Evolutionary conservation across 2,113 vertebrate species (phyloP).

Genomic region (Chloropsis hardwickii): DNA sequence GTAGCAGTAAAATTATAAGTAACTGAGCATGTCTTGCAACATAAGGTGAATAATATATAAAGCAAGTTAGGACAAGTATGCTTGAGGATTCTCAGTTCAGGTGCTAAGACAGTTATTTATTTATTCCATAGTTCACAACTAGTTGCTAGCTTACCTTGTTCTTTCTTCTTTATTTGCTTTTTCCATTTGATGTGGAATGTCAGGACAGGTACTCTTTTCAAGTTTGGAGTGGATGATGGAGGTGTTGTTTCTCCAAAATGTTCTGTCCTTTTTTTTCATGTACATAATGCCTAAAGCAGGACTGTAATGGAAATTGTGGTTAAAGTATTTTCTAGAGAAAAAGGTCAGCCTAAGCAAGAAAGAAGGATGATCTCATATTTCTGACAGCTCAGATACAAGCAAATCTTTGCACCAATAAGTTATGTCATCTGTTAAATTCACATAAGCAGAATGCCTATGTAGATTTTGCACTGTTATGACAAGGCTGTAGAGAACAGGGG

Average conservation of each 20-base stretch:
- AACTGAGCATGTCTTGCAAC: not conserved
- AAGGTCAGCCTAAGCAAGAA: constrained; percentile 21
- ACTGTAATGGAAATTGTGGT: constrained; percentile 31
- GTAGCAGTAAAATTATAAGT: not conserved
- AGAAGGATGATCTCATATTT: constrained; percentile 36
- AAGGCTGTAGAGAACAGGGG: not conserved
- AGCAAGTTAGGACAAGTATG: not conserved
- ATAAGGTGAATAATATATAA: not conserved
- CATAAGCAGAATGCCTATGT: constrained; percentile 2
- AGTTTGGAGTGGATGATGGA: not conserved
- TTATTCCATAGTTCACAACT: not conserved
- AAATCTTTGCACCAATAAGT: constrained; percentile 22
- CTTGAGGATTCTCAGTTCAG: not conserved
- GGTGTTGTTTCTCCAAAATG: not conserved
- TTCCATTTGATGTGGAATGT: not conserved
- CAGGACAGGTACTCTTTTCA: not conserved
- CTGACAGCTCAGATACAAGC: constrained; percentile 41
- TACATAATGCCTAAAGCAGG: not conserved
- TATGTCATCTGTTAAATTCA: constrained; percentile 54
- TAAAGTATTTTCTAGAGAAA: constrained; percentile 27
- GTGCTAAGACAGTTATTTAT: not conserved
- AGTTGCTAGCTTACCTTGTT: not conserved
- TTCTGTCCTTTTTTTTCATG: not conserved
- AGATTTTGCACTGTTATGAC: constrained; percentile 26
- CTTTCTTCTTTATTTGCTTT: not conserved